phyloP scores from a whole-genome alignment of 2,797 vertebrate species.

The Masticophis lateralis region DNA sequence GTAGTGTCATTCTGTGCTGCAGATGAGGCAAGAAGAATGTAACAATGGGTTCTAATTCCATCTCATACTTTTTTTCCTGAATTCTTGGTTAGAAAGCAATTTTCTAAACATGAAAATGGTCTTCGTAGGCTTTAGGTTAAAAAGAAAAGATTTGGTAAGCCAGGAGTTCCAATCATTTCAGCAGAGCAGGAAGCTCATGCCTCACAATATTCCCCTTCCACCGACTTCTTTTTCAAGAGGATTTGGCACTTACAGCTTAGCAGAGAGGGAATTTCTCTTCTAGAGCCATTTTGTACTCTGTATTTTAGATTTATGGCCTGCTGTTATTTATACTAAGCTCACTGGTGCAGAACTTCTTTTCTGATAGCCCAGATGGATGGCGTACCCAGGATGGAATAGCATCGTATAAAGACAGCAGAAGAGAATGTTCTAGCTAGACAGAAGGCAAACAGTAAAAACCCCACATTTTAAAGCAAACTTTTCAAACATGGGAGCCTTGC shows the following conservation, averaged over 20 bases:
- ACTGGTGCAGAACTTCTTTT: neutral
- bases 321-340: neutral
- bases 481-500: neutral
- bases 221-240: neutral
- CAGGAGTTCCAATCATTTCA: neutral
- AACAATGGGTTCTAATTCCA: neutral
- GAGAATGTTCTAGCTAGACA: conserved; percentile 5
- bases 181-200: neutral
- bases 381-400: neutral
- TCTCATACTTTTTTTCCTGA: neutral
- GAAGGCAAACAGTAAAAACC: neutral
- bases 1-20: neutral
- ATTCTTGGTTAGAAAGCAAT: neutral
- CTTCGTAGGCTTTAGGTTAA: neutral
- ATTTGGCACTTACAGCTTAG: neutral
- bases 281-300: neutral
- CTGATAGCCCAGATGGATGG: conserved; percentile 10
- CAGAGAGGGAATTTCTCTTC: neutral
- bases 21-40: neutral
- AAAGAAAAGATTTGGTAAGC: neutral
- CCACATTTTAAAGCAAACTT: neutral
- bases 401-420: neutral
- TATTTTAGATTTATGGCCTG: neutral
- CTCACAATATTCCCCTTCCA: neutral
- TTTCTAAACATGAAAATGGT: neutral